Evolutionary conservation across 2,797 vertebrate species (phyloP).

Genomic region (Mus minutoides): DNA sequence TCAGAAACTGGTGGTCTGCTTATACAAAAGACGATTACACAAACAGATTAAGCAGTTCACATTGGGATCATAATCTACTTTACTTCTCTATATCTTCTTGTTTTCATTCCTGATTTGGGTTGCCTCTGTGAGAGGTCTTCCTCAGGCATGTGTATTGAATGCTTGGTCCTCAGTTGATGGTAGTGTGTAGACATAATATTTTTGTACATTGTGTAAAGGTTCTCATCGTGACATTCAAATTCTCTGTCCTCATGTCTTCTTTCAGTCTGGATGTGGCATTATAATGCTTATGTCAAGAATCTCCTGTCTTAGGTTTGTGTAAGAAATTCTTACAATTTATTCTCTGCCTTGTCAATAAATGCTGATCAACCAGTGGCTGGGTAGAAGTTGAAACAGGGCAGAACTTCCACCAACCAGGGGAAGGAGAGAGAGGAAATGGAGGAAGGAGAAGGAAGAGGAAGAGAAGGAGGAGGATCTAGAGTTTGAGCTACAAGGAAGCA

Average conservation of each 20-base stretch:
- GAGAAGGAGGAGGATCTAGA: background rate
- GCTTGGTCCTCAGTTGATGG: background rate
- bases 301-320: background rate
- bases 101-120: background rate
- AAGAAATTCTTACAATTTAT: background rate
- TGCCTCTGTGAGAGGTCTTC: background rate
- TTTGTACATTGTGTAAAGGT: background rate
- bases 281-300: too few species aligned
- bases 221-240: background rate
- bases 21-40: rapidly evolving
- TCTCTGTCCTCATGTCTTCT: background rate
- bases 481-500: background rate
- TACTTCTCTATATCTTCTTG: background rate
- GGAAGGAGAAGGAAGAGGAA: too few species aligned
- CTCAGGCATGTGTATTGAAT: background rate
- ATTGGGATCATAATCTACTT: background rate
- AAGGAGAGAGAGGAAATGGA: background rate
- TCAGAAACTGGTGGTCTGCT: rapidly evolving
- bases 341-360: background rate
- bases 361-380: background rate
- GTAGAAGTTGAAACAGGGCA: background rate
- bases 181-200: background rate
- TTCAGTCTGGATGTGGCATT: background rate
- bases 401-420: background rate
- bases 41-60: background rate